Evolutionary conservation across 2,888 invertebrate species (phyloP).

Genomic region (Amblyteles armatorius): DNA sequence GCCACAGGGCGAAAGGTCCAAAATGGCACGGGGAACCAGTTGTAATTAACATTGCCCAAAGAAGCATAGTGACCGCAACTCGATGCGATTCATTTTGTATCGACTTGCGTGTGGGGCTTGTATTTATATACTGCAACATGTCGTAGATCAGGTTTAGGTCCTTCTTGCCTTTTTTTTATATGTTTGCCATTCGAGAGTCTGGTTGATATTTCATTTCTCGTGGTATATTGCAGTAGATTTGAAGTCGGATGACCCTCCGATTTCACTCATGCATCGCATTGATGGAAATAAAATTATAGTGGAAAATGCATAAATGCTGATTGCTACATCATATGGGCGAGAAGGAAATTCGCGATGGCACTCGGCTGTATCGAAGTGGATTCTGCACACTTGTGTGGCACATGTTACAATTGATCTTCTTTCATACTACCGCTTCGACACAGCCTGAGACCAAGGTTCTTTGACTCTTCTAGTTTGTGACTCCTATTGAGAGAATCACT

Average conservation of each 20-base stretch:
- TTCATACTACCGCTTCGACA: neutral
- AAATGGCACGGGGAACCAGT: slow-evolving; percentile 21
- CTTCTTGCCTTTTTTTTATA: neutral
- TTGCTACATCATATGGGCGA: neutral
- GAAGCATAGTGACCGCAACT: slow-evolving; percentile 37
- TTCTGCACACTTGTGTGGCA: neutral
- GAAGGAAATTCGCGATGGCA: slow-evolving; percentile 32
- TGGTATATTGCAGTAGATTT: neutral
- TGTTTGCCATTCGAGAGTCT: neutral
- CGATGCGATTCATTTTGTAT: neutral
- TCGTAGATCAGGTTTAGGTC: neutral
- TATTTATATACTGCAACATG: neutral
- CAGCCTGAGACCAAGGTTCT: neutral
- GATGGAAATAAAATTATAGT: neutral
- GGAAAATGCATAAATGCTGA: neutral
- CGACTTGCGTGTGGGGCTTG: neutral
- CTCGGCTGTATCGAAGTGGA: slow-evolving; percentile 12
- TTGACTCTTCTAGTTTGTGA: neutral
- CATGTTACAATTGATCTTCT: neutral
- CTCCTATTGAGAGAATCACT: neutral
- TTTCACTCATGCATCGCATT: neutral
- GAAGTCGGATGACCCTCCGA: neutral
- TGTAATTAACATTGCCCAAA: slow-evolving; percentile 29
- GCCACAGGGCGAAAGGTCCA: slow-evolving; percentile 12
- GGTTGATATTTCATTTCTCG: neutral